phyloP scores from a whole-genome alignment of 2,888 invertebrate genomes.

The Chymomyza amoena region DNA sequence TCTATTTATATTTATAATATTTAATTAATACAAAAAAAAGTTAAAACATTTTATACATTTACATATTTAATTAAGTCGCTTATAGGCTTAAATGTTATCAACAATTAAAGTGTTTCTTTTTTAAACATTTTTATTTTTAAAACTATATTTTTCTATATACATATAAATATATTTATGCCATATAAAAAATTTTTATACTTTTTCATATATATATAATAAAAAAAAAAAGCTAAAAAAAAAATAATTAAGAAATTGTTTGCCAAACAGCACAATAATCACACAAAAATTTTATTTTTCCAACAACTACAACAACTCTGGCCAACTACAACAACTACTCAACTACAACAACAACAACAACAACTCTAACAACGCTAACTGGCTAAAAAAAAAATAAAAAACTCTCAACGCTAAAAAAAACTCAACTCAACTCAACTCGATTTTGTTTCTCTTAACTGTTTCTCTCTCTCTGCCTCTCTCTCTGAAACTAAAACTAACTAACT shows the following conservation, averaged over 20 bases:
- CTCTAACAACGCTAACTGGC: slow-evolving; percentile 35
- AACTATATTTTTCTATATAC: background rate
- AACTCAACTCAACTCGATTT: slow-evolving; percentile 44
- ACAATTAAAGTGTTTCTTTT: background rate
- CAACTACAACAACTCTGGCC: slow-evolving; percentile 31
- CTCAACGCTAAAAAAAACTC: slow-evolving; percentile 44
- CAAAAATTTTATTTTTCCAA: slow-evolving; percentile 54
- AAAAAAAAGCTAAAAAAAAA: slow-evolving; percentile 21
- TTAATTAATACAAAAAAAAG: background rate
- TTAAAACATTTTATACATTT: background rate
- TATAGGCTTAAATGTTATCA: background rate
- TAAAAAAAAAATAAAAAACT: slow-evolving; percentile 21
- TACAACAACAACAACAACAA: slow-evolving; percentile 32
- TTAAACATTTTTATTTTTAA: background rate
- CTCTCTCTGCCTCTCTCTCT: slow-evolving; percentile 45
- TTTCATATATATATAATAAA: background rate
- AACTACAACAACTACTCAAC: slow-evolving; percentile 40
- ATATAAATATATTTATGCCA: background rate
- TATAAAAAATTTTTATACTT: background rate
- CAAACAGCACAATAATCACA: slow-evolving; percentile 61
- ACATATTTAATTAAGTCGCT: slow-evolving; percentile 4
- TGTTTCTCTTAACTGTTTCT: slow-evolving; percentile 55
- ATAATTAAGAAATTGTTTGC: slow-evolving; percentile 5
- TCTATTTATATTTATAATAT: background rate
- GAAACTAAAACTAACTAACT: slow-evolving; percentile 40